A percentile compares a stretch with the other conserved stretches of the same genome.
These are phyloP conservation scores for Sphaerophoria rueppellii DNA, from an alignment of 2,888 invertebrate species.

Conservation along the genomic window DNA sequence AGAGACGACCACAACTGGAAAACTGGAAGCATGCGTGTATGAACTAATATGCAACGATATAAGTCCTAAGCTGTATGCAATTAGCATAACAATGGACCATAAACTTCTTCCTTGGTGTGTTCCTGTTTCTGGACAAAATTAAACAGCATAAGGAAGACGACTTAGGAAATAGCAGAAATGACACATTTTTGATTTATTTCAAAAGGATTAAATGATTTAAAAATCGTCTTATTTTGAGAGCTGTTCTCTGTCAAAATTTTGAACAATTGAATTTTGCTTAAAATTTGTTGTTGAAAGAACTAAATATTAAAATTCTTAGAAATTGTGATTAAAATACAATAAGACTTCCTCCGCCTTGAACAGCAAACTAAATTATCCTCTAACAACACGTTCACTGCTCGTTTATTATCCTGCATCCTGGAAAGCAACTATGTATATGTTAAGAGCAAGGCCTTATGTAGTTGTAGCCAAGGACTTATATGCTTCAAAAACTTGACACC, in stretches of 20 bases:
- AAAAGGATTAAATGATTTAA: too few relatives aligned
- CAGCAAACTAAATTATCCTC: background rate
- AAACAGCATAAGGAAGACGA: too few relatives aligned
- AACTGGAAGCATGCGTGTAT: conserved; percentile 33
- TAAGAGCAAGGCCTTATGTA: background rate
- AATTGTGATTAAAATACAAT: background rate
- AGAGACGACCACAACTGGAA: conserved; percentile 47
- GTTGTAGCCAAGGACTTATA: background rate
- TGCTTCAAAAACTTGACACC: conserved; percentile 49
- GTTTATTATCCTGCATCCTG: background rate
- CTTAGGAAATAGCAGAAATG: too few relatives aligned
- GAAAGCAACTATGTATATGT: background rate
- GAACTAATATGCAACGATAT: conserved; percentile 28
- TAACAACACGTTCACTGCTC: background rate
- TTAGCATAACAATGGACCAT: conserved; percentile 67
- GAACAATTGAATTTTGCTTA: too few relatives aligned
- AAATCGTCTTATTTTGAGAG: too few relatives aligned
- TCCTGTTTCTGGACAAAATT: too few relatives aligned
- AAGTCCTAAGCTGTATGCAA: conserved; percentile 44
- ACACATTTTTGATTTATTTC: too few relatives aligned
- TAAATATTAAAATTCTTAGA: too few relatives aligned
- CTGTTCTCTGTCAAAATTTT: too few relatives aligned
- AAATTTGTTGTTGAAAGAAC: too few relatives aligned
- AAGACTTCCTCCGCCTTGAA: background rate
- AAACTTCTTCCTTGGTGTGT: conserved; percentile 16